These are phyloP conservation scores for Megaustenia siamemsis DNA, from an alignment of 2,888 invertebrate genomes.

Conservation along the genomic window DNA sequence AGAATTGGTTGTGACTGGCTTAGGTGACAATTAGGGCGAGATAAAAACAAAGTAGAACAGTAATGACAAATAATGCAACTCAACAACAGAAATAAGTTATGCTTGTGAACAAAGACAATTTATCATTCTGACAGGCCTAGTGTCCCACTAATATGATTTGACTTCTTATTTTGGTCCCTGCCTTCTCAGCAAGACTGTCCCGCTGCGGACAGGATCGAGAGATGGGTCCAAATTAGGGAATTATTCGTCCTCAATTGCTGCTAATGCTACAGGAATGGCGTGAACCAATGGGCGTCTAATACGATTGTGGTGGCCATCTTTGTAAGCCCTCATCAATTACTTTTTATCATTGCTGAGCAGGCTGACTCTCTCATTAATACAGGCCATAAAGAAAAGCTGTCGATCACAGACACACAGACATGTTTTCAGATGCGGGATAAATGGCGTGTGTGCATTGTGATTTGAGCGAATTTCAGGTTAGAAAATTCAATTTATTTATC, in stretches of 20 bases:
- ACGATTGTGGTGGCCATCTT: slow-evolving; percentile 46
- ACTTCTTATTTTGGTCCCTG: slow-evolving; percentile 44
- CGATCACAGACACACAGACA: neutral
- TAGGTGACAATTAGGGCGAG: no score
- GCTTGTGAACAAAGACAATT: slow-evolving; percentile 7
- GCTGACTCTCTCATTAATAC: slow-evolving; percentile 33
- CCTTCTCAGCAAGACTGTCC: slow-evolving; percentile 8
- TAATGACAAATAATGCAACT: no score
- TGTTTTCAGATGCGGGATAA: neutral
- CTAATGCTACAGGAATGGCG: slow-evolving; percentile 42
- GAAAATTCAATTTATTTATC: neutral
- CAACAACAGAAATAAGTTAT: neutral
- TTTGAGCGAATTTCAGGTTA: neutral
- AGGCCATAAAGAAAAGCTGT: slow-evolving; percentile 4
- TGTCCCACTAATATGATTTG: slow-evolving; percentile 47
- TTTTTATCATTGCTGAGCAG: slow-evolving; percentile 39
- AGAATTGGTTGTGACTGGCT: no score
- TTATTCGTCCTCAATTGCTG: slow-evolving; percentile 51
- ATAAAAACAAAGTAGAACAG: no score
- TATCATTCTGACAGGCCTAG: slow-evolving; percentile 24
- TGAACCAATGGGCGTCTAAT: slow-evolving; percentile 46
- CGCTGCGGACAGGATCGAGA: slow-evolving; percentile 1
- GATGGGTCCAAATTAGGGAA: slow-evolving; percentile 44
- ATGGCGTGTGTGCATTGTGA: slow-evolving; percentile 10
- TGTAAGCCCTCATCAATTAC: slow-evolving; percentile 51